phyloP scores from a whole-genome alignment of 30 jellyfish, hydroid and myxozoan genomes.

The Aurelia sp. region DNA sequence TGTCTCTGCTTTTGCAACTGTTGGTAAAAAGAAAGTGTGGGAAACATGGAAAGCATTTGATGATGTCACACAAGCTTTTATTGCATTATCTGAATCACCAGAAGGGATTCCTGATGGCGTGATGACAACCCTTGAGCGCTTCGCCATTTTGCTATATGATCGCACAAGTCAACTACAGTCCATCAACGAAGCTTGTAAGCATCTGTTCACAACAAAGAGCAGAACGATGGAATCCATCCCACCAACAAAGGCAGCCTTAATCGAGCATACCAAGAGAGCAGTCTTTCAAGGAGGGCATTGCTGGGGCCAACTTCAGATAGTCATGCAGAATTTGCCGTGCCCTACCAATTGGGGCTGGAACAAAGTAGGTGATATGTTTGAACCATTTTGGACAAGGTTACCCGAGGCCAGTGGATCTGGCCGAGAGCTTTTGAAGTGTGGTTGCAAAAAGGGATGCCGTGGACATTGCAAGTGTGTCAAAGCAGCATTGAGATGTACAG shows the following conservation, averaged over 20 bases:
- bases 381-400: conserved; percentile 19
- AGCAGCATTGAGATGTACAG: conserved; percentile 13
- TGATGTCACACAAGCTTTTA: conserved; percentile 22
- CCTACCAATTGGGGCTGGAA: conserved; percentile 52
- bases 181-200: conserved; percentile 20
- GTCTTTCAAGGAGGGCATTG: conserved; percentile 28
- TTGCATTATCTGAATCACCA: conserved; percentile 25
- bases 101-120: conserved; percentile 30
- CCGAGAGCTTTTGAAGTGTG: conserved; percentile 8
- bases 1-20: too few relatives aligned
- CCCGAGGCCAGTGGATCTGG: conserved; percentile 4
- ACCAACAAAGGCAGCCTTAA: conserved; percentile 33
- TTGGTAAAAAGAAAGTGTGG: conserved; percentile 48
- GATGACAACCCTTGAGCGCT: conserved; percentile 49
- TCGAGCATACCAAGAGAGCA: conserved; percentile 29
- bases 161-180: conserved; percentile 24
- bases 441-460: not conserved
- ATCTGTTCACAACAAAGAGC: conserved; percentile 22
- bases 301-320: conserved; percentile 39
- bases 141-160: conserved; percentile 23
- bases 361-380: not conserved
- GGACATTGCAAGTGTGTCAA: conserved; percentile 25
- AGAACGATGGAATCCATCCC: conserved; percentile 30
- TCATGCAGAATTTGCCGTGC: not conserved
- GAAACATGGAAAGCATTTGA: conserved; percentile 31